These are phyloP conservation scores for Gallinago solitaria DNA, from an alignment of 2,797 vertebrate genomes.

Conservation along the genomic window DNA sequence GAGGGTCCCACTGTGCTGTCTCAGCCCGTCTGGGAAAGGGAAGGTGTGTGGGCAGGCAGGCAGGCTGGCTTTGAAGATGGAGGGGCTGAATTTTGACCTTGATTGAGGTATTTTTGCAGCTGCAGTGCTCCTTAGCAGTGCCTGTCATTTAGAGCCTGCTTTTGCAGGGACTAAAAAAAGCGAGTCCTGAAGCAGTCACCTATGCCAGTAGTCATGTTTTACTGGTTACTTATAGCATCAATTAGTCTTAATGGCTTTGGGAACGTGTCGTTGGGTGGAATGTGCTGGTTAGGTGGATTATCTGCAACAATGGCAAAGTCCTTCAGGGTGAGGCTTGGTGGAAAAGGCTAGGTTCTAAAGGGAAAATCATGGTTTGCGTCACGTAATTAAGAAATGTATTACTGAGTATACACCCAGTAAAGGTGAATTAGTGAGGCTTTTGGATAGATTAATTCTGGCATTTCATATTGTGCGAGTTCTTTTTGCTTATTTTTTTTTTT, in stretches of 20 bases:
- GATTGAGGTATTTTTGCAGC: background rate
- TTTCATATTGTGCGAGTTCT: background rate
- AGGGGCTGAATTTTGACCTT: background rate
- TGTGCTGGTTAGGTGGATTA: background rate
- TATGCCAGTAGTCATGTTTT: background rate
- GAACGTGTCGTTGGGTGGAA: background rate
- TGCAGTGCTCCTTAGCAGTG: background rate
- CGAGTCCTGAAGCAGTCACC: background rate
- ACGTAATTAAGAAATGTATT: background rate
- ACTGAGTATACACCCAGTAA: background rate
- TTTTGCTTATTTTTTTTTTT: background rate
- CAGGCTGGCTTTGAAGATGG: background rate
- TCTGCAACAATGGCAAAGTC: background rate
- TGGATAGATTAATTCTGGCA: background rate
- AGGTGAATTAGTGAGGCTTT: background rate
- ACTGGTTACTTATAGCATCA: background rate
- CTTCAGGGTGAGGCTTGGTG: background rate
- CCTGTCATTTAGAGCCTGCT: background rate
- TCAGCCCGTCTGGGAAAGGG: background rate
- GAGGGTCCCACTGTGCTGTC: background rate
- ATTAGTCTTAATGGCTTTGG: background rate
- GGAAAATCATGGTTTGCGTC: background rate
- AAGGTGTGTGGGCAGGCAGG: background rate
- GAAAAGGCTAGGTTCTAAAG: background rate
- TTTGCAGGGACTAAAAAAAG: background rate